phyloP scores from a whole-genome alignment of 2,888 invertebrate genomes.

The Drosophila colorata region DNA sequence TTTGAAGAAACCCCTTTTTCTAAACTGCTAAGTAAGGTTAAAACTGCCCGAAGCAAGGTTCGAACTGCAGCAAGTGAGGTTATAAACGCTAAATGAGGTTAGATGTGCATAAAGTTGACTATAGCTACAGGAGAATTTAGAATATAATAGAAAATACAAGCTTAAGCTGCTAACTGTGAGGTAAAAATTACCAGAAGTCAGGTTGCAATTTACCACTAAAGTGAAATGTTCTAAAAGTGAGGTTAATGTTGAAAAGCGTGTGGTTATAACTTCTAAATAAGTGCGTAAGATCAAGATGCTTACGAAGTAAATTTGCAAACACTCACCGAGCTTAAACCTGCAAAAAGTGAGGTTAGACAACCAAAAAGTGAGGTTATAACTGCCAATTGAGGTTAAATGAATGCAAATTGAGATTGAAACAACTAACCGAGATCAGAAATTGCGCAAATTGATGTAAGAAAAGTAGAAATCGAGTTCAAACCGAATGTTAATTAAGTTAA shows the following conservation, averaged over 20 bases:
- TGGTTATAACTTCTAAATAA: background rate
- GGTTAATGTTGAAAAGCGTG: background rate
- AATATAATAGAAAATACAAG: background rate
- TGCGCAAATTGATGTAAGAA: slow-evolving; percentile 19
- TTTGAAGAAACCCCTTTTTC: no score
- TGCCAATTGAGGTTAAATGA: background rate
- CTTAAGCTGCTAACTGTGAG: background rate
- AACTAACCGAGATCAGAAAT: slow-evolving; percentile 2
- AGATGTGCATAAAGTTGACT: background rate
- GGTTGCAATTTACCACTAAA: background rate
- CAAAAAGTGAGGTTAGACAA: slow-evolving; percentile 2
- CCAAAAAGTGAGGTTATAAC: background rate
- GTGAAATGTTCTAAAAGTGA: background rate
- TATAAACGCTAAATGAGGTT: slow-evolving; percentile 9
- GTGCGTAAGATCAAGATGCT: background rate
- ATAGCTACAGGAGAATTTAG: background rate
- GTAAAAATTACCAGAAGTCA: background rate
- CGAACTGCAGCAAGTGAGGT: slow-evolving; percentile 3
- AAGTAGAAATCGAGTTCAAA: slow-evolving; percentile 1
- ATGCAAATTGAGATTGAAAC: slow-evolving; percentile 18
- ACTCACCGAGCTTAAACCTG: slow-evolving; percentile 8
- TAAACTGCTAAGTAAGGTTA: no score
- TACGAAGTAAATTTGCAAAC: background rate
- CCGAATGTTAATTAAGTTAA: slow-evolving; percentile 38
- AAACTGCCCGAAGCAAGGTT: slow-evolving; percentile 2